A percentile compares a stretch with the other conserved stretches of the same genome.
These are phyloP conservation scores for Orientallactaga bullata DNA, from an alignment of 2,113 vertebrate species.

Conservation along the genomic window DNA sequence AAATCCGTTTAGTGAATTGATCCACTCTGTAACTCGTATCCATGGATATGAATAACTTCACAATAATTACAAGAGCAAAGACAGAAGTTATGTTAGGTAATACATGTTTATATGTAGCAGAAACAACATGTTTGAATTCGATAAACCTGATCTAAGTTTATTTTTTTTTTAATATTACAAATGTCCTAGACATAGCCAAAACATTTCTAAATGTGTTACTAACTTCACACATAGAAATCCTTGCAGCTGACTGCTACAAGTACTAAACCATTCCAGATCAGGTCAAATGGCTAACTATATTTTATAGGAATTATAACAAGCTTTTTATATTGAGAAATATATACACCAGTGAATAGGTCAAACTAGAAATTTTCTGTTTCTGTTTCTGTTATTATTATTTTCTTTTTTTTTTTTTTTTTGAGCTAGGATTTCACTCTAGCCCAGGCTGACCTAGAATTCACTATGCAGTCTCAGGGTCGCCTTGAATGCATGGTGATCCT, in stretches of 20 bases:
- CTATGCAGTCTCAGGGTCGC: no score
- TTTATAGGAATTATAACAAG: background rate
- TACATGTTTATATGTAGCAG: background rate
- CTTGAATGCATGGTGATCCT: no score
- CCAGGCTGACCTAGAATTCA: no score
- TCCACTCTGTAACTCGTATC: background rate
- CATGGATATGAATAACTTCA: background rate
- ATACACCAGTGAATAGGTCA: background rate
- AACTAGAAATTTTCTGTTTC: no score
- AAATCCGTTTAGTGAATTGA: background rate
- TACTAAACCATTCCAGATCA: background rate
- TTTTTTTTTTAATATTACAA: conserved; percentile 23
- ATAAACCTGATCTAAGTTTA: conserved; percentile 1
- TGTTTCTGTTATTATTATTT: no score
- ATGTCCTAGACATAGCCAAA: conserved; percentile 18
- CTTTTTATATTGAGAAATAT: background rate
- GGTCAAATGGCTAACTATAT: background rate
- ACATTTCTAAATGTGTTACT: conserved; percentile 40
- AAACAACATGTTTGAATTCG: background rate
- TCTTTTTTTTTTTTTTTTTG: no score
- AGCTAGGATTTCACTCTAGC: no score
- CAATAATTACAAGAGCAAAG: background rate
- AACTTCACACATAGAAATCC: conserved; percentile 71
- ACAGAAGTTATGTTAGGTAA: background rate
- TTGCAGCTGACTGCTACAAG: background rate